Conservation (phyloP, 2,113 vertebrate genomes). For the Nicator chloris region DNA sequence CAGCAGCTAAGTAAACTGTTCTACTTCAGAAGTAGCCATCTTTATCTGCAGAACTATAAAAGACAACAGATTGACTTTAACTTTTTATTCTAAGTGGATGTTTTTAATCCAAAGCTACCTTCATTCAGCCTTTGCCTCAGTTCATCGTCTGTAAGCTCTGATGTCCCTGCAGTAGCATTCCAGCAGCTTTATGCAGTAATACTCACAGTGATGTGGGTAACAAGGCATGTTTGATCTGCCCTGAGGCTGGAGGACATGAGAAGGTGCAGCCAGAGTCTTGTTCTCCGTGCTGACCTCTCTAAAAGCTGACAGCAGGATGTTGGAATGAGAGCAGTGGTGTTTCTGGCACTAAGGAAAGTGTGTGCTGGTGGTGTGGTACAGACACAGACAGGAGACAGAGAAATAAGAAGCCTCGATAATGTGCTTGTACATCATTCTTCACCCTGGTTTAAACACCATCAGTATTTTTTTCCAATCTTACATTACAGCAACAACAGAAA, state of each 20-base stretch:
- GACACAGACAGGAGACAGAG: rapidly evolving
- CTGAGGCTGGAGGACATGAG: neutral
- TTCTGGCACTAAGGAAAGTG: neutral
- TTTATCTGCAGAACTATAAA: neutral
- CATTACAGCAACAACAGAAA: neutral
- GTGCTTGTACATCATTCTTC: neutral
- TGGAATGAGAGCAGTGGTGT: neutral
- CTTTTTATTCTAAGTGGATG: neutral
- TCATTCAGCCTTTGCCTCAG: neutral
- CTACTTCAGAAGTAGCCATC: neutral
- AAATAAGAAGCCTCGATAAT: neutral
- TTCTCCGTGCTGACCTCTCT: neutral
- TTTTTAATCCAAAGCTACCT: neutral
- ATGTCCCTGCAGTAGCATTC: rapidly evolving
- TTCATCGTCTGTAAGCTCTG: neutral
- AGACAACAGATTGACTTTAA: neutral
- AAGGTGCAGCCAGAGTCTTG: neutral
- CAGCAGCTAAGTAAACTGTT: neutral
- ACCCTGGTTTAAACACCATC: neutral
- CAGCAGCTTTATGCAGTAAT: neutral
- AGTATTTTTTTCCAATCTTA: neutral
- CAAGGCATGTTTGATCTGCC: neutral
- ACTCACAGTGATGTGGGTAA: neutral
- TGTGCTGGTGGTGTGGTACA: neutral
- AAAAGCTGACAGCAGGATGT: neutral